Percentiles rank a stretch among this genome's conserved stretches.
Conservation (phyloP, 2,888 invertebrate species). For the Pseudococcus viburni region DNA sequence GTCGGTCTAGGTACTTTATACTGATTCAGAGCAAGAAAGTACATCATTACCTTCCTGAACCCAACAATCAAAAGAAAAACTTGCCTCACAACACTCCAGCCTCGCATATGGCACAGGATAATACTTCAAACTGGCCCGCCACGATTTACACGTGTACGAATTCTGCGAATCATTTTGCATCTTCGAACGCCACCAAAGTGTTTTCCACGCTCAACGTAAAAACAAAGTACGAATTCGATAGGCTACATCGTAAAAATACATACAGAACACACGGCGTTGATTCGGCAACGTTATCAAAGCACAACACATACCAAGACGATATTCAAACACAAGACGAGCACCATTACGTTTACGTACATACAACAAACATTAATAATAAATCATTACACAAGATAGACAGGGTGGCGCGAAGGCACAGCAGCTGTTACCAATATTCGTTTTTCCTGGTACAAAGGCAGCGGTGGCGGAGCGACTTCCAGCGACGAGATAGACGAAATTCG, state of each 20-base stretch:
- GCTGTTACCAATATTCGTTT: conserved; percentile 34
- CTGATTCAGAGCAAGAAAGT: too few relatives aligned
- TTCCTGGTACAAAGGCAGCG: conserved; percentile 16
- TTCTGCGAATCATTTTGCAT: not conserved
- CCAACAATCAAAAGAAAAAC: not conserved
- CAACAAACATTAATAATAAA: conserved; percentile 8
- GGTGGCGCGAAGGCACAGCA: not conserved
- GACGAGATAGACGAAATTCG: not conserved
- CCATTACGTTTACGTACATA: not conserved
- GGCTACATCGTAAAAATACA: not conserved
- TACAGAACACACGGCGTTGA: not conserved
- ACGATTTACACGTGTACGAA: not conserved
- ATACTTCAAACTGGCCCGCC: conserved; percentile 18
- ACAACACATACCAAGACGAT: not conserved
- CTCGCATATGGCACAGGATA: conserved; percentile 32
- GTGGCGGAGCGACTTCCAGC: not conserved
- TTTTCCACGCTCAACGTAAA: not conserved
- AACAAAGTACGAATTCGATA: not conserved
- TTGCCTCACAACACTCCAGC: not conserved
- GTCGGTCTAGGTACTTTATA: too few relatives aligned
- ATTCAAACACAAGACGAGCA: conserved; percentile 2
- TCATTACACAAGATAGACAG: conserved; percentile 1
- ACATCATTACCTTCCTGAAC: too few relatives aligned
- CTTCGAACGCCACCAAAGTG: not conserved
- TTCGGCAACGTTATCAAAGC: not conserved